phyloP scores from a whole-genome alignment of 23 tunicate genomes.

The Aplidium turbinatum region DNA sequence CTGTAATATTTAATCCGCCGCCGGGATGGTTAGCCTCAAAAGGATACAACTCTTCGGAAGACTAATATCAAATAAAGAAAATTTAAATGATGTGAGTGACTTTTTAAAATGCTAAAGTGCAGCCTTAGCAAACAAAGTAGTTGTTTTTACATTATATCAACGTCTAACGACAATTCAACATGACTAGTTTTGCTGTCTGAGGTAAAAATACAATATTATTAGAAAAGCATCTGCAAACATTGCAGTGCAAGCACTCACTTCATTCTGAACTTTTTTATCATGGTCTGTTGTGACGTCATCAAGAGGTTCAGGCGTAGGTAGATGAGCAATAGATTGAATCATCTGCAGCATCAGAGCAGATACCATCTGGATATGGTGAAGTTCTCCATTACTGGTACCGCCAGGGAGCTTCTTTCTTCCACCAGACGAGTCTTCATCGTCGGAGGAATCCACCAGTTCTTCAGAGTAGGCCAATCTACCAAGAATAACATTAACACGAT shows the following conservation, averaged over 20 bases:
- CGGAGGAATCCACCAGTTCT: constrained; percentile 73
- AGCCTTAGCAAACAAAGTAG: no score
- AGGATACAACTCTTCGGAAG: no score
- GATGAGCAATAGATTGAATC: constrained; percentile 79
- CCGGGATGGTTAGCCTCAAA: no score
- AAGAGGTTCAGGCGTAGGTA: constrained; percentile 49
- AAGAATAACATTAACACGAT: not conserved
- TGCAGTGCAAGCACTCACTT: constrained; percentile 29
- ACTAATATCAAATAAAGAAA: no score
- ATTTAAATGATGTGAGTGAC: no score
- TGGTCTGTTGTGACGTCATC: constrained; percentile 24
- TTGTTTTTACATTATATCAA: no score
- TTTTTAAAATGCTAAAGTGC: no score
- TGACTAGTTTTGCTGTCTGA: not conserved
- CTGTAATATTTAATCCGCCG: no score
- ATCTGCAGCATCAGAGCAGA: constrained; percentile 87
- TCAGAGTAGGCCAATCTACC: constrained; percentile 75
- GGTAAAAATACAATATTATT: no score
- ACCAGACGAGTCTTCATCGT: constrained; percentile 61
- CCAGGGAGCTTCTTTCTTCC: constrained; percentile 14
- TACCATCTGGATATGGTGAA: constrained; percentile 93
- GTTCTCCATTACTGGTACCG: constrained; percentile 9
- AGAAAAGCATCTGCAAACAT: no score
- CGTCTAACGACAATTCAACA: not conserved
- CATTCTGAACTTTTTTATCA: constrained; percentile 27